Evolutionary conservation across 2,888 invertebrate species (phyloP), one percentile per base, ranked within the genome.

Genomic region (Lepidonotus clava): DNA sequence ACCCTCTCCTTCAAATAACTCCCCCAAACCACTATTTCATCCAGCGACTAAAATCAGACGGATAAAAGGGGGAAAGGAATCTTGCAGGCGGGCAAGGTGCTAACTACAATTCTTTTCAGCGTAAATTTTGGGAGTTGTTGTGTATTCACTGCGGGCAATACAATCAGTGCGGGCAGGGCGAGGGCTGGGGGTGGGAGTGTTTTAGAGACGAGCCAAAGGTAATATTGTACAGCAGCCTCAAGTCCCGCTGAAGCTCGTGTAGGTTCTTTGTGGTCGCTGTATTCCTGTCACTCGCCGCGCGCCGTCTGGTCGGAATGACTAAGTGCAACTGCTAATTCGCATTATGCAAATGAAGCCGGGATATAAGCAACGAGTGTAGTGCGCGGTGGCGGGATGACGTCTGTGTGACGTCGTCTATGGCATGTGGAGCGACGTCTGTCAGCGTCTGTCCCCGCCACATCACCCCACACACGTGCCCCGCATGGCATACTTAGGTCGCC

Each of bases 241-340:
- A 8, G 8, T 5, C 14, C 56, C n/a, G n/a, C 56, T 24, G 14
- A 5, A 5, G 56, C 56, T 56, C 18, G 56, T 56, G 24, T 34
- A 11, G n/a, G 46, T 36, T 76, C 80, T 28, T 24, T 80, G 80
- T 2, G 6, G 46, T 8, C 6, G 28, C 32, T 28, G 80, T 24
- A 80, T 80, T 80, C 80, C 46, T 34, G 80, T 80, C 80, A 80
- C n/a, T 38, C 46, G 46, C 24, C 46, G 4, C 1, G 24, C 14
- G 11, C 41, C 51, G 80, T 80, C 80, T 80, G 80, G 46, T 32
- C 46, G 41, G 80, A 80, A 80, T 80, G 46, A 80, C 80, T 46
- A 80, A 51, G 80, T 34, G 80, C 80, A 28, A 46, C 80, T 80
- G 80, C 80, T 80, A 80, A 80, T 80, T 80, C 80, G 80, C 80